phyloP scores from a whole-genome alignment of 1,140 invertebrate genomes.

The Pteromalus puparum region DNA sequence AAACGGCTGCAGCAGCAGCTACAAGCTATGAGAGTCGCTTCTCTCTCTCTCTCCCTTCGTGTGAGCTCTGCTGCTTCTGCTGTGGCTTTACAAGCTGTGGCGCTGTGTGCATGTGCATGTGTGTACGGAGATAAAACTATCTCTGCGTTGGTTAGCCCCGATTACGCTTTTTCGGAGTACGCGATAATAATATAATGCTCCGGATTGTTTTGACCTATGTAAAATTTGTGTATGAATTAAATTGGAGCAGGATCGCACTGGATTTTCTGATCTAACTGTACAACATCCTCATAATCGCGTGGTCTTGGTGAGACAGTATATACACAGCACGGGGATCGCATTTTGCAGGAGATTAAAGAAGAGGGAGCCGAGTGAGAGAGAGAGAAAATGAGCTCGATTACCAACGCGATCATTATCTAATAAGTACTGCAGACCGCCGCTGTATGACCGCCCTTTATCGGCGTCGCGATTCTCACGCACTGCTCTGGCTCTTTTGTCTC shows the following conservation, averaged over 20 bases:
- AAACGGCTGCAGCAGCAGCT: constrained; percentile 2
- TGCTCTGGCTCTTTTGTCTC: constrained; percentile 12
- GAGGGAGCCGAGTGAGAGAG: background rate
- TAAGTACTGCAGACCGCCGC: background rate
- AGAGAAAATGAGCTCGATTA: constrained; percentile 7
- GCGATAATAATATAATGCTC: no score
- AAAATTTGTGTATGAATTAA: no score
- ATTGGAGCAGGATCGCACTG: no score
- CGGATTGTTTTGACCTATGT: constrained; percentile 9
- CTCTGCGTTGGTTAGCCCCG: background rate
- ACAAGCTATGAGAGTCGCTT: background rate
- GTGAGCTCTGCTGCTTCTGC: no score
- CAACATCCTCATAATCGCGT: no score
- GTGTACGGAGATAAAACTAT: background rate
- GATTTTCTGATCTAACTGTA: no score
- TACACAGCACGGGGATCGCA: no score
- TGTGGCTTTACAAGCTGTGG: background rate
- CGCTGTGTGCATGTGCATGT: background rate
- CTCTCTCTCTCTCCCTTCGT: background rate
- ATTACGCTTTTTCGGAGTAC: background rate
- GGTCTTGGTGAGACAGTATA: no score
- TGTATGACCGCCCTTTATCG: constrained; percentile 26
- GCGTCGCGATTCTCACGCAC: constrained; percentile 26
- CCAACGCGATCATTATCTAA: constrained; percentile 49
- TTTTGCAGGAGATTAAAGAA: no score